These are phyloP conservation scores for Drosophila asahinai DNA, from an alignment of 1,140 invertebrate species.

Conservation along the genomic window DNA sequence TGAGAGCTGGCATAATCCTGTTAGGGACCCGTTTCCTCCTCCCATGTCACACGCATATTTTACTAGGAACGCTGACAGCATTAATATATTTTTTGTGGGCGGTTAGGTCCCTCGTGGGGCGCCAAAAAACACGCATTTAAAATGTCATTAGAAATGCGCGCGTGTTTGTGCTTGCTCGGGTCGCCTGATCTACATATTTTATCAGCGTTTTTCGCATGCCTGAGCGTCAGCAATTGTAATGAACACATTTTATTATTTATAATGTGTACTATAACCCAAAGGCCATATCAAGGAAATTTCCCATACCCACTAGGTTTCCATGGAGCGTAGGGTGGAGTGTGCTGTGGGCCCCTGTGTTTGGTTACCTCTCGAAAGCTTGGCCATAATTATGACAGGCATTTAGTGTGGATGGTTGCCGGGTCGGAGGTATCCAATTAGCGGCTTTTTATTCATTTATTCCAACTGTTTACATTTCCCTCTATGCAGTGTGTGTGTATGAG, in stretches of 20 bases:
- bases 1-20: conserved; percentile 29
- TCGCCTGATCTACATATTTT: conserved; percentile 66
- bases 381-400: conserved; percentile 72
- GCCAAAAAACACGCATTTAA: conserved; percentile 76
- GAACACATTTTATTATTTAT: conserved; percentile 77
- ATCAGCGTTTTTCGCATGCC: conserved; percentile 77
- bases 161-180: conserved; percentile 23
- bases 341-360: conserved; percentile 30
- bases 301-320: conserved; percentile 4
- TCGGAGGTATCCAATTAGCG: conserved; percentile 66
- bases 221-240: conserved; percentile 74
- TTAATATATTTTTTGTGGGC: conserved; percentile 55
- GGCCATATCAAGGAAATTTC: conserved; percentile 19
- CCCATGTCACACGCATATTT: conserved; percentile 44
- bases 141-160: conserved; percentile 77
- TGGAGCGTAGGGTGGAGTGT: conserved; percentile 6
- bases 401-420: conserved; percentile 27
- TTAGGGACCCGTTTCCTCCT: conserved; percentile 9
- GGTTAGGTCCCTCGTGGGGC: conserved; percentile 12
- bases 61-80: conserved; percentile 54
- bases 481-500: neutral
- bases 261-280: conserved; percentile 24
- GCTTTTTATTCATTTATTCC: conserved; percentile 47
- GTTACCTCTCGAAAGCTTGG: conserved; percentile 39
- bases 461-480: conserved; percentile 43